Evolutionary conservation across 1,140 invertebrate genomes (phyloP).

Genomic region (Eulimnadia texana): DNA sequence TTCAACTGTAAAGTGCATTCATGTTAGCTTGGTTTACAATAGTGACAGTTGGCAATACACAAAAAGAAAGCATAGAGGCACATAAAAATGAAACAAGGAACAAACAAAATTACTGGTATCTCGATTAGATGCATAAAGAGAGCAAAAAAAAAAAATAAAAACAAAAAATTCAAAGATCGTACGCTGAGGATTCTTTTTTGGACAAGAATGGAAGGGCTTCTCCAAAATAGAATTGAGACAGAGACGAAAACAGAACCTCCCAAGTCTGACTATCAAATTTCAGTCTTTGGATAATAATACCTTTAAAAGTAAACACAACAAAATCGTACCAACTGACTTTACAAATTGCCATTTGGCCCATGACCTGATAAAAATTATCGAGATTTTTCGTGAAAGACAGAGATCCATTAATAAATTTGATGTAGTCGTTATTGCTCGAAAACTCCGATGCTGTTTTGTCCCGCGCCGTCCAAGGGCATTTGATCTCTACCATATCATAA

Average conservation of each 20-base stretch:
- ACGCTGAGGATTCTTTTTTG: too few relatives aligned
- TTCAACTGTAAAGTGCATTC: too few relatives aligned
- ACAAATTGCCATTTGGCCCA: constrained; percentile 6
- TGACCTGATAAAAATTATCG: background rate
- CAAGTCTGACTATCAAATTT: background rate
- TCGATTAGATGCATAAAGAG: too few relatives aligned
- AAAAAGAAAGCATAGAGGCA: too few relatives aligned
- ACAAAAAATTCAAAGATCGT: too few relatives aligned
- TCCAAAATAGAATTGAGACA: background rate
- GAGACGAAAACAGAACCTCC: background rate
- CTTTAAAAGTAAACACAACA: constrained; percentile 4
- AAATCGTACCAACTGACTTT: background rate
- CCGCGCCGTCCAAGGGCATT: constrained; percentile 3
- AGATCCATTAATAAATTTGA: constrained; percentile 1
- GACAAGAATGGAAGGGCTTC: too few relatives aligned
- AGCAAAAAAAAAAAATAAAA: too few relatives aligned
- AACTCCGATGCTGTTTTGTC: background rate
- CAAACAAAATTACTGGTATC: too few relatives aligned
- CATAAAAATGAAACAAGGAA: too few relatives aligned
- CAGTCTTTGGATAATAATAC: constrained; percentile 1
- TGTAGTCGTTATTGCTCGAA: background rate
- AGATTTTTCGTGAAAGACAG: background rate
- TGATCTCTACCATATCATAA: constrained; percentile 1
- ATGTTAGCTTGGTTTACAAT: too few relatives aligned
- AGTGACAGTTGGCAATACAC: too few relatives aligned